Evolutionary conservation across 1,140 invertebrate species (phyloP), one percentile per base, ranked within the genome.

Genomic region (Brachionus koreanus): DNA sequence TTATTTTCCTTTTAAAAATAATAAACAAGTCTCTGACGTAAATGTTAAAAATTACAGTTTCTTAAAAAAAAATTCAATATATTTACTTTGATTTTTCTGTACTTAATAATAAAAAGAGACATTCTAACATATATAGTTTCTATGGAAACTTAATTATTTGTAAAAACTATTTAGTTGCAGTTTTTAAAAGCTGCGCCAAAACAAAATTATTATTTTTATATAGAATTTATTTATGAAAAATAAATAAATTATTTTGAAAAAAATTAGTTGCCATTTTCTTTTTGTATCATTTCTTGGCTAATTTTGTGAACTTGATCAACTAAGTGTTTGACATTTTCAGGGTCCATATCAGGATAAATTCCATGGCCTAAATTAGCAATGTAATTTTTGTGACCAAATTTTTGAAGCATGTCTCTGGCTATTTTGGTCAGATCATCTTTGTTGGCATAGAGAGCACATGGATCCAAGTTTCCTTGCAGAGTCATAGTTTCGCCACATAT

Each of bases 331-430:
- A 98, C 92, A 87, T 93, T 92, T 43, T 93, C 91, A 42, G 95
- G 92, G 67, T 94, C 92, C 16, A 93, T 93, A 87, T 97, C 95
- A 16, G 96, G 96, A 87, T 97, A 95, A 85, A 99, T 97, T 7
- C 97, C 96, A 91, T 98, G 96, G 0, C 97, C 97, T 82, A 98
- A 91, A 90, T 99, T 99, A 42, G 95, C 96, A 87, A 99, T 98
- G 87, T 98, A 98, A 83, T 93, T 91, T 65, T 91, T 89, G 85
- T 93, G 93, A 16, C 95, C 94, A 90, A 98, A 98, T 84, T 92
- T 92, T 82, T 91, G 87, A 0, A 95, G 90, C 95, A 98, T 98
- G 65, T 92, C 90, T 83, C 91, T 91, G 35, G 92, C 93, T 69
- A 92, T 87, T 69, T 89, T 84, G 61, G 87, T 85, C 29, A 92